Evolutionary conservation across 1,140 invertebrate species (phyloP).

Genomic region (Rhopalosiphum padi): DNA sequence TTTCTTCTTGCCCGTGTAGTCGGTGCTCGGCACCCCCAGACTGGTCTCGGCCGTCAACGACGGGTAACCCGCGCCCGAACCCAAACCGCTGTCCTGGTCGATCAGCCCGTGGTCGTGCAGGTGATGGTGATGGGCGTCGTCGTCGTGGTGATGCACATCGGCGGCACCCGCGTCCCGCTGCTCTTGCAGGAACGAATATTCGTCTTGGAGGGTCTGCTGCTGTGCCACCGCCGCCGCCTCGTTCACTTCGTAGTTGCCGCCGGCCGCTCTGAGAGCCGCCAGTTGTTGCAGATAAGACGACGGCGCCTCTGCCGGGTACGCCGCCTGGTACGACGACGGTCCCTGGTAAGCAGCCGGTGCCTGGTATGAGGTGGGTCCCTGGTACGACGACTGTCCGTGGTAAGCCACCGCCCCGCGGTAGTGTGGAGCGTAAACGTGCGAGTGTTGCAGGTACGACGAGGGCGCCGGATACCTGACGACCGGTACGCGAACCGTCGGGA

Average conservation of each 20-base stretch:
- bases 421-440: not conserved
- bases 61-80: not conserved
- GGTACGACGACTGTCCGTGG: not conserved
- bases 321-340: not conserved
- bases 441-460: not conserved
- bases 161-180: not conserved
- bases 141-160: not conserved
- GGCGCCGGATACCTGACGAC: not conserved
- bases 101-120: not conserved
- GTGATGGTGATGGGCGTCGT: not conserved
- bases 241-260: constrained; percentile 2
- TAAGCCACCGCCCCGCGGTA: not conserved
- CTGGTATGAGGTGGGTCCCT: not conserved
- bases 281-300: not conserved
- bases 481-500: not conserved
- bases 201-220: not conserved
- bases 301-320: not conserved
- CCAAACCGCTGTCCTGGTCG: not conserved
- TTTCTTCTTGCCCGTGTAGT: constrained; percentile 47
- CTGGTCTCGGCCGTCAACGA: constrained; percentile 20
- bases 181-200: not conserved
- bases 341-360: not conserved
- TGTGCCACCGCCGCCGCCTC: not conserved
- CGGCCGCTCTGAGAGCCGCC: not conserved
- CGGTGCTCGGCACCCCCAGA: constrained; percentile 28